phyloP scores from a whole-genome alignment of 2,797 vertebrate species.

The Peromyscus melanophrys region DNA sequence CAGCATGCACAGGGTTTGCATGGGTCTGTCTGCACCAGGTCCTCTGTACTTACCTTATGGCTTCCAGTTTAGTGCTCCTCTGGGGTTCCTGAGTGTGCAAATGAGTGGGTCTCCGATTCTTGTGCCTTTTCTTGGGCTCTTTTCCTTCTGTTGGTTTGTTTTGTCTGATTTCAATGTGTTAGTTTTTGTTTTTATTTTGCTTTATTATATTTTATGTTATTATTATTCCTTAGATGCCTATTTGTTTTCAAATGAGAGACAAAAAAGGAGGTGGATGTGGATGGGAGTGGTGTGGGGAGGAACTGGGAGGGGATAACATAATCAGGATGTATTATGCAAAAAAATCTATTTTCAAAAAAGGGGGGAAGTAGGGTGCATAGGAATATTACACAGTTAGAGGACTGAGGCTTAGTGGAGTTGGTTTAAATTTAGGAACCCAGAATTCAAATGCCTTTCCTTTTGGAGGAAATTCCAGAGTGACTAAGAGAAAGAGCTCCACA shows the following conservation, averaged over 20 bases:
- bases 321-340: background rate
- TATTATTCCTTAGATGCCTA: background rate
- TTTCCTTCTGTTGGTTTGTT: background rate
- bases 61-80: background rate
- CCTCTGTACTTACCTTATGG: background rate
- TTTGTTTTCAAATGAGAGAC: background rate
- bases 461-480: background rate
- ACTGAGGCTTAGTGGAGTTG: background rate
- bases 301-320: background rate
- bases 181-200: background rate
- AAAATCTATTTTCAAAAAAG: background rate
- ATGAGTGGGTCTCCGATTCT: background rate
- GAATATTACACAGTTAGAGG: background rate
- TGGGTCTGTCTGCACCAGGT: background rate
- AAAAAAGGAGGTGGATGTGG: background rate
- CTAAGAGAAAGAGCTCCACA: background rate
- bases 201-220: background rate
- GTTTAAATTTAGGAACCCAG: background rate
- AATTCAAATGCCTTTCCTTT: constrained; percentile 33
- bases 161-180: background rate
- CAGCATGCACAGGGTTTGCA: background rate
- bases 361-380: background rate
- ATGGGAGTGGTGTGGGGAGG: background rate
- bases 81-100: background rate
- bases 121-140: background rate